Percentiles rank a stretch among this genome's conserved stretches.
Evolutionary conservation across 2,888 invertebrate genomes (phyloP).

Genomic region (Agrochola circellaris): DNA sequence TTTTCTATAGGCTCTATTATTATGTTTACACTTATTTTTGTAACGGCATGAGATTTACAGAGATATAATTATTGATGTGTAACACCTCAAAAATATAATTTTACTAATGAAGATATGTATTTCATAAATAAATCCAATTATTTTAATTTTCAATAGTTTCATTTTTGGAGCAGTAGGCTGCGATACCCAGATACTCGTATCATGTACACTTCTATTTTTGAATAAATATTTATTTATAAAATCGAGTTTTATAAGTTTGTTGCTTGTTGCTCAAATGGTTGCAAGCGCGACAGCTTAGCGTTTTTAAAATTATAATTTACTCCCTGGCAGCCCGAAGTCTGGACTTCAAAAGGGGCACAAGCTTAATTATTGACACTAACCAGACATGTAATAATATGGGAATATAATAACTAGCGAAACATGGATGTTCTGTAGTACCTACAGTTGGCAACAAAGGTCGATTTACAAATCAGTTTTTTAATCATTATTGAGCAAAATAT

Average conservation of each 20-base stretch:
- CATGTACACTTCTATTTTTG: not conserved
- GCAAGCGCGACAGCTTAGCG: not conserved
- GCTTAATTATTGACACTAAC: no score
- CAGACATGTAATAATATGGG: no score
- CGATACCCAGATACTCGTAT: not conserved
- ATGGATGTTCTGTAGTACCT: no score
- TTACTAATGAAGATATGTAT: conserved; percentile 31
- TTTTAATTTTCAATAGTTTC: conserved; percentile 33
- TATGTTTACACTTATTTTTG: conserved; percentile 33
- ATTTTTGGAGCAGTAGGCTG: conserved; percentile 8
- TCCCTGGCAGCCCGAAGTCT: not conserved
- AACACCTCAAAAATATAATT: conserved; percentile 21
- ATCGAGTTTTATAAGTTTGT: not conserved
- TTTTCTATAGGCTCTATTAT: conserved; percentile 12
- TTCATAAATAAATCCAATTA: conserved; percentile 53
- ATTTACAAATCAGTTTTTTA: no score
- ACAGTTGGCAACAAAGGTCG: no score
- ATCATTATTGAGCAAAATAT: no score
- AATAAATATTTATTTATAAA: not conserved
- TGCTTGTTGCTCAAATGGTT: not conserved
- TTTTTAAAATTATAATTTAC: not conserved
- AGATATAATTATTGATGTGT: conserved; percentile 18
- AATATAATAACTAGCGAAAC: no score
- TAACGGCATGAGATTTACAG: conserved; percentile 52
- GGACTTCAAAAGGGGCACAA: no score